These are phyloP conservation scores for Agrotis segetum DNA, from an alignment of 2,888 invertebrate genomes.

Conservation along the genomic window DNA sequence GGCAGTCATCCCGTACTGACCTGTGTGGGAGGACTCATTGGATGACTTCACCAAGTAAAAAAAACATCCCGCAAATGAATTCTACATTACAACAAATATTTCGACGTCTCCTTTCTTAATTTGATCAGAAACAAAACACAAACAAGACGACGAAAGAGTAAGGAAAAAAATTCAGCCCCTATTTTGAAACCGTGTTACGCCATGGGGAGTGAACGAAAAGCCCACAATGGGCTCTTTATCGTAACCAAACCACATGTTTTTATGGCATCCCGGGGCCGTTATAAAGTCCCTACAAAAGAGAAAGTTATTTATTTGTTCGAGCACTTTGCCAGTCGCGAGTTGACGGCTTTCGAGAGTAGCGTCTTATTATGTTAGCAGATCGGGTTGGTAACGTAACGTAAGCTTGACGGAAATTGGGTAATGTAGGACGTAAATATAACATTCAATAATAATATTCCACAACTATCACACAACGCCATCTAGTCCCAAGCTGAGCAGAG, in stretches of 20 bases:
- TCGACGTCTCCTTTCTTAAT: neutral
- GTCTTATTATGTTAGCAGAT: conserved; percentile 34
- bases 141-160: neutral
- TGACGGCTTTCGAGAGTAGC: conserved; percentile 35
- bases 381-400: conserved; percentile 27
- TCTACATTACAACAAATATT: neutral
- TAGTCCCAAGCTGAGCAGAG: no score
- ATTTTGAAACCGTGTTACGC: conserved; percentile 36
- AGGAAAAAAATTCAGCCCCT: conserved; percentile 24
- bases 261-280: conserved; percentile 68
- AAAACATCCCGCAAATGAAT: neutral
- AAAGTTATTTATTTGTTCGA: conserved; percentile 68
- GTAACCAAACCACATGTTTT: conserved; percentile 71
- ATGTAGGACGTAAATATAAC: neutral
- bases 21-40: no score
- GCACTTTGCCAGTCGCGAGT: conserved; percentile 49
- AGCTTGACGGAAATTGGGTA: conserved; percentile 3
- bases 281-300: conserved; percentile 65
- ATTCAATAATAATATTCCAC: neutral
- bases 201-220: conserved; percentile 59
- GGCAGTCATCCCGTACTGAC: no score
- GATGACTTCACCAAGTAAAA: no score
- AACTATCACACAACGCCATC: no score
- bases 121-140: neutral
- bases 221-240: conserved; percentile 67